Evolutionary conservation across 2,888 invertebrate genomes (phyloP), one percentile per base, ranked within the genome.

Genomic region (Phengaris arion): DNA sequence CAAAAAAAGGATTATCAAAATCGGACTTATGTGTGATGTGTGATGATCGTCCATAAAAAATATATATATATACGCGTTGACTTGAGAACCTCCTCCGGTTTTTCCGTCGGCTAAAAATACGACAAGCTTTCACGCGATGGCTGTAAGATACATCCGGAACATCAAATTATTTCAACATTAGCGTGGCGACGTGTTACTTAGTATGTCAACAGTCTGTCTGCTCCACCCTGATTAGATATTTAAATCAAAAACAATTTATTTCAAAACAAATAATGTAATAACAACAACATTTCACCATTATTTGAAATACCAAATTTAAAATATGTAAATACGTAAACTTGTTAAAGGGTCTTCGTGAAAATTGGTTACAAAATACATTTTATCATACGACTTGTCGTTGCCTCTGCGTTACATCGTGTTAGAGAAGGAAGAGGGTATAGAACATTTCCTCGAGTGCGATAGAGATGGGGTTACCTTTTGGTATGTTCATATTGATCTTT

Each of bases 401-500:
- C 86, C 91, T 86, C 84, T 86, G 84, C 83, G 82, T 83, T 83
- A 80, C 84, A 84, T 84, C 84, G 84, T 86, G 90, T 82, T 83
- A 82, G 87, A 92, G 79, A 79, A 86, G 84, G 89, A 90, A 13
- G 75, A 79, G 69, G 75, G 76, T 81, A 82, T 77, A 75, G 69
- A 46, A n/a, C 22, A 81, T 81, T 74, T 68, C 45, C 13, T 72
- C 75, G 77, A 76, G 91, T 78, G 81, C 64, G 85, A 91, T 78
- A 81, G 85, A 79, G 90, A 89, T 55, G 83, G 85, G 76, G 78
- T 84, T 74, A 88, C 88, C 89, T 90, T 93, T 92, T 87, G 90
- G 91, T 91, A 87, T 52, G 91, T 86, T 92, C 89, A 92, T 94
- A 94, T 94, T 94, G 94, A 94, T 94, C 94, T 93, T 91, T 92